These are phyloP conservation scores for Brachionus manjavacas DNA, from an alignment of 1,140 invertebrate genomes.

Conservation along the genomic window DNA sequence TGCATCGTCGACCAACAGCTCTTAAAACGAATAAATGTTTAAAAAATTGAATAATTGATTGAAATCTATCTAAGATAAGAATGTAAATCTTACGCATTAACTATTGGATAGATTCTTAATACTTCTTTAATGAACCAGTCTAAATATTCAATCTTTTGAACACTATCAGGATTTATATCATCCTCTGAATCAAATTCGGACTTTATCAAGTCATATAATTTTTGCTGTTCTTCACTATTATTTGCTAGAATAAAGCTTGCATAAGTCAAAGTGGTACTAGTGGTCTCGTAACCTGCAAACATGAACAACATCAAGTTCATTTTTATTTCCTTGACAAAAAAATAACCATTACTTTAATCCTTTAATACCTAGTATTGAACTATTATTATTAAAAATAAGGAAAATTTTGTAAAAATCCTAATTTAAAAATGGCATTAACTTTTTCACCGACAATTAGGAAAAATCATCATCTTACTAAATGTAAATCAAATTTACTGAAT, in stretches of 20 bases:
- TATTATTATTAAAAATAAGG: no score
- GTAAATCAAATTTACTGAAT: no score
- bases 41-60: slow-evolving; percentile 44
- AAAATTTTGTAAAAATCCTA: no score
- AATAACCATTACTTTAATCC: not conserved
- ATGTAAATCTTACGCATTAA: not conserved
- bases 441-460: no score
- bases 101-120: not conserved
- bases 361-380: not conserved
- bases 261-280: slow-evolving; percentile 57
- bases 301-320: slow-evolving; percentile 51
- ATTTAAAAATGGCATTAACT: no score
- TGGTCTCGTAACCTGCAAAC: slow-evolving; percentile 57
- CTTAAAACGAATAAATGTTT: slow-evolving; percentile 46
- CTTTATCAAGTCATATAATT: slow-evolving; percentile 56
- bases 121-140: slow-evolving; percentile 18
- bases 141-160: slow-evolving; percentile 1
- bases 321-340: slow-evolving; percentile 48
- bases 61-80: not conserved
- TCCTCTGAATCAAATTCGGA: not conserved
- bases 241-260: slow-evolving; percentile 57
- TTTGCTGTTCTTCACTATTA: slow-evolving; percentile 59
- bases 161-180: not conserved
- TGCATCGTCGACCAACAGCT: slow-evolving; percentile 47
- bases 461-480: no score